These are phyloP conservation scores for Ophioninae sp. DNA, from an alignment of 2,888 invertebrate species.

Conservation along the genomic window DNA sequence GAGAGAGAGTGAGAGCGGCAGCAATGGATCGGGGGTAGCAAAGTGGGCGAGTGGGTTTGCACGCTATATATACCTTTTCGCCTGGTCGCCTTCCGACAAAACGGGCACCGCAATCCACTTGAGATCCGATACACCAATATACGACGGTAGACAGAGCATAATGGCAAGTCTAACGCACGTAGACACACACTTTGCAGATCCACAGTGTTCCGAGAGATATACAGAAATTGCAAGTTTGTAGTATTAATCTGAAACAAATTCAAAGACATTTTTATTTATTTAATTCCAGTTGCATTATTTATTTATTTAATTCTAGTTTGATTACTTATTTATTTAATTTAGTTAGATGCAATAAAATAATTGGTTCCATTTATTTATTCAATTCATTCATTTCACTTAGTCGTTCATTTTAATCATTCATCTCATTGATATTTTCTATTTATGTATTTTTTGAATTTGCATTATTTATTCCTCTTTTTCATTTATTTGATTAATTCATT, in stretches of 20 bases:
- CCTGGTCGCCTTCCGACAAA: constrained; percentile 74
- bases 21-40: constrained; percentile 51
- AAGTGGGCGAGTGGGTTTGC: constrained; percentile 63
- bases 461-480: no score
- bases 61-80: constrained; percentile 64
- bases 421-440: no score
- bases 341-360: no score
- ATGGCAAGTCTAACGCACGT: constrained; percentile 42
- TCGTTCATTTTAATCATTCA: no score
- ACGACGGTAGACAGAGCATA: constrained; percentile 57
- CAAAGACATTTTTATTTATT: not conserved
- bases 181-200: constrained; percentile 36
- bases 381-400: no score
- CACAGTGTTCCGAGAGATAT: not conserved
- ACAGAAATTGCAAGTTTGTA: not conserved
- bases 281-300: no score
- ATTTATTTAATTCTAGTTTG: no score
- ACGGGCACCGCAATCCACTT: constrained; percentile 73
- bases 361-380: no score
- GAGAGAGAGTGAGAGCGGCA: constrained; percentile 19
- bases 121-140: constrained; percentile 66
- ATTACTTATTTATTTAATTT: no score
- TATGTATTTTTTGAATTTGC: no score
- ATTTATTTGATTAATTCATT: no score
- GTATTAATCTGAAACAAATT: constrained; percentile 10